Base-by-base conservation (phyloP, 1,140 invertebrate genomes). In the Pogonomyrmex barbatus region DNA sequence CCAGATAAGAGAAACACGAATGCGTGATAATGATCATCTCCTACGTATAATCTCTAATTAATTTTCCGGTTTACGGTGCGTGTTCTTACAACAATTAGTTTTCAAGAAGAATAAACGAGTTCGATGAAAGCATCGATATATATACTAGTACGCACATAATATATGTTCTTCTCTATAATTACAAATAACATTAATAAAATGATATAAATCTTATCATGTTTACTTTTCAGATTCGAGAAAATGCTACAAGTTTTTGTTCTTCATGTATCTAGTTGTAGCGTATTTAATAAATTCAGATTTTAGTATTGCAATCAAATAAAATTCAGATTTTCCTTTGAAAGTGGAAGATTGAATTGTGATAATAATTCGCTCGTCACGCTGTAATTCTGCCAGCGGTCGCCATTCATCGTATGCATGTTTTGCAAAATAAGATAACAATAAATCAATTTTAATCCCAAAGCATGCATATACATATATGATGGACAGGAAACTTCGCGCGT, bases 61-160 rank as follows among this genome's bases (percentile, higher is more conserved):
- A 89, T 89, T 89, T 81, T 47, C 75, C 62, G 33, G 81, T 87
- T 84, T 14, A 52, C 52, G 39, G 42, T 71, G 62, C 47, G 47
- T 54, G 52, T 12, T 33, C 14, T 24, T 75, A 42, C 30, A n/a
- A 8, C 47, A 47, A 67, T 70, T 70, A 62, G 36, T 58, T 39
- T 62, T 30, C 67, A 73, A 75, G 60, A 75, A 81, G 47, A 82
- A 67, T 56, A 6, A 60, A 62, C 24, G 12, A 60, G 12, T 10
- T 47, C 30, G 58, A 63, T 8, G 17, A 24, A 36, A 36, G 12
- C 24, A 47, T 5, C 30, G 30, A 56, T 42, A n/a, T 60, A n/a
- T 60, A 65, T 36, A 24, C 24, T 24, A 24, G 24, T 9, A 39
- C 12, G 24, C 30, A 65, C 33, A 78, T 62, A 33, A 42, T 39